Percentiles rank a stretch among this genome's conserved stretches.
phyloP scores from a whole-genome alignment of 2,113 vertebrate genomes.

The Pyxicephalus adspersus region DNA sequence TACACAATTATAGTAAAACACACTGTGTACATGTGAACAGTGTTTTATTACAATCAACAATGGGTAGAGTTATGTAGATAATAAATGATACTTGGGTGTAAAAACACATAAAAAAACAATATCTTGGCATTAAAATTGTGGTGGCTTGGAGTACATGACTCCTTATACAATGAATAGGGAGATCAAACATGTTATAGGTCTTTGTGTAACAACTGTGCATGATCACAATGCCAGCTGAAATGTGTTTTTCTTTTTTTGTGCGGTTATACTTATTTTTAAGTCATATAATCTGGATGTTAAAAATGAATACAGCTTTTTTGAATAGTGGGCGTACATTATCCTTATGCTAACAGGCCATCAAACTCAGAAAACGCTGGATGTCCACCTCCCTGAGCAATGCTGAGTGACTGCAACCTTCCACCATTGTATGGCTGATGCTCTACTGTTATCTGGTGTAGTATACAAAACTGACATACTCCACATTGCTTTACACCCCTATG shows the following conservation, averaged over 20 bases:
- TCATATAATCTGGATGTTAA: no score
- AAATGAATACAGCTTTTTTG: no score
- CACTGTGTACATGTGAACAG: background rate
- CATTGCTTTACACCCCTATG: background rate
- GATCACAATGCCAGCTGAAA: background rate
- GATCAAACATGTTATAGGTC: background rate
- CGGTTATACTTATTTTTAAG: background rate
- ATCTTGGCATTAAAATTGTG: background rate
- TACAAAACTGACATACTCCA: background rate
- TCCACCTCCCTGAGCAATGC: background rate
- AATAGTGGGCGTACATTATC: background rate
- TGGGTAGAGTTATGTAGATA: background rate
- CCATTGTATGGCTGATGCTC: background rate
- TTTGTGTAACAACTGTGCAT: constrained; percentile 1
- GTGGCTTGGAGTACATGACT: background rate
- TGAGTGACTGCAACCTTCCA: background rate
- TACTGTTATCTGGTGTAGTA: background rate
- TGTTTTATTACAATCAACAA: constrained; percentile 2
- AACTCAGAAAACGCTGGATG: background rate
- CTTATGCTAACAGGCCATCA: background rate
- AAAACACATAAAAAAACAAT: background rate
- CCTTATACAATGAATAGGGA: background rate
- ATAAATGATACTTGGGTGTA: background rate
- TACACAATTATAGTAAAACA: constrained; percentile 6
- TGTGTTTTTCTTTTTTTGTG: background rate